phyloP scores from a whole-genome alignment of 2,113 vertebrate genomes.

The Dolichallabes microphthalmus region DNA sequence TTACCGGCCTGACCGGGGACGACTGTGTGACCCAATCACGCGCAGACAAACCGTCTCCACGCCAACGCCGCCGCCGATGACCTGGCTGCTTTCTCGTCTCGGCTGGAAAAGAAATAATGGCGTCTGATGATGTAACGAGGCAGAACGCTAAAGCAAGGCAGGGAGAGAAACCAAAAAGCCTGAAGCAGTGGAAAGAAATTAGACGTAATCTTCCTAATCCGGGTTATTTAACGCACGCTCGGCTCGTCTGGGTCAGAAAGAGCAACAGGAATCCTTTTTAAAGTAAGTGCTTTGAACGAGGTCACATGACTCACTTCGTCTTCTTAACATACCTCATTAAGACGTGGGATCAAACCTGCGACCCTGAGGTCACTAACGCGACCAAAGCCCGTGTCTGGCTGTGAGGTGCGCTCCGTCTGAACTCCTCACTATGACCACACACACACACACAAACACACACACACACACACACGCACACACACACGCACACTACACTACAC shows the following conservation, averaged over 20 bases:
- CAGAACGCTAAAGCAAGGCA: background rate
- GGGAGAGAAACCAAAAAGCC: background rate
- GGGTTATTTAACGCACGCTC: background rate
- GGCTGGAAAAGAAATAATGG: slow-evolving; percentile 28
- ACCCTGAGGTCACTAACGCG: background rate
- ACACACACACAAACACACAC: background rate
- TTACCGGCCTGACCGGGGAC: slow-evolving; percentile 15
- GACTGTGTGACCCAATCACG: background rate
- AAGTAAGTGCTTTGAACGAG: background rate
- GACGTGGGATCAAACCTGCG: background rate
- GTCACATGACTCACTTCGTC: background rate
- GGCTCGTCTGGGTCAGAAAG: background rate
- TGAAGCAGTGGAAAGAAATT: slow-evolving; percentile 2
- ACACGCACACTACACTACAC: background rate
- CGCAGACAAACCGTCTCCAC: slow-evolving; percentile 2
- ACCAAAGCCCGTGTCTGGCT: no score
- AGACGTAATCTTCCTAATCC: background rate
- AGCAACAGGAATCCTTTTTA: background rate
- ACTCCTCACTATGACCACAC: background rate
- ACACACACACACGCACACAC: no score
- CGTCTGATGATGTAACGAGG: background rate
- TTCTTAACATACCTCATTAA: background rate
- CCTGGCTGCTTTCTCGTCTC: slow-evolving; percentile 3
- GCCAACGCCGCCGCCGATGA: slow-evolving; percentile 3
- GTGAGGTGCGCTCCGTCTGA: no score